phyloP scores from a whole-genome alignment of 2,797 vertebrate species.

The Oreochromis mossambicus region DNA sequence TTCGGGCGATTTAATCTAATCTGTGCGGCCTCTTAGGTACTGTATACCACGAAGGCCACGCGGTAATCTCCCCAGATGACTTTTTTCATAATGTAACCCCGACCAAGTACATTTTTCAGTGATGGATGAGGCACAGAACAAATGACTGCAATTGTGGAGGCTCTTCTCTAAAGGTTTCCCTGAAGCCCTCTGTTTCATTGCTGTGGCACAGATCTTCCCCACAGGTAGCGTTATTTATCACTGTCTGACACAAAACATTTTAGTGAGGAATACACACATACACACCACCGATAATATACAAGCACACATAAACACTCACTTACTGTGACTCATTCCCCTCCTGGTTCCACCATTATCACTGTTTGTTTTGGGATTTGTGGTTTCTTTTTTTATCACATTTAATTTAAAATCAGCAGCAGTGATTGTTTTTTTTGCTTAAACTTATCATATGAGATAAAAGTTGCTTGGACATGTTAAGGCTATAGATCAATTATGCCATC shows the following conservation, averaged over 20 bases:
- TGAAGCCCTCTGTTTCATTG: constrained; percentile 26
- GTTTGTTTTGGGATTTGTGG: not conserved
- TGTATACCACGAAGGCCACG: not conserved
- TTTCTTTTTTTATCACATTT: not conserved
- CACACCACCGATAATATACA: not conserved
- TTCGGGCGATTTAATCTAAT: constrained; percentile 29
- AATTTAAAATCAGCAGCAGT: not conserved
- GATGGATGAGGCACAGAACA: constrained; percentile 47
- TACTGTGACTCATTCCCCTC: not conserved
- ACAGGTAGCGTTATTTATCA: constrained; percentile 30
- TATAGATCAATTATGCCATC: not conserved
- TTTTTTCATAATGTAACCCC: constrained; percentile 37
- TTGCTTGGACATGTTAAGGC: not conserved
- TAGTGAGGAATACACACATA: not conserved
- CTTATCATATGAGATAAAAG: not conserved
- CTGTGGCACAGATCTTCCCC: constrained; percentile 4
- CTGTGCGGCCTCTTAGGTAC: constrained; percentile 2
- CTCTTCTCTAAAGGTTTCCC: constrained; percentile 27
- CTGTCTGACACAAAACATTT: constrained; percentile 3
- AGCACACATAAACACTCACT: not conserved
- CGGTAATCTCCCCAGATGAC: constrained; percentile 31
- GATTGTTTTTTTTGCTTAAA: not conserved
- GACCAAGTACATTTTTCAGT: constrained; percentile 15
- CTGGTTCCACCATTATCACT: not conserved
- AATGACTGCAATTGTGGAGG: constrained; percentile 26